Conservation (phyloP, 2,888 invertebrate species). For the Macrophya annulata region DNA sequence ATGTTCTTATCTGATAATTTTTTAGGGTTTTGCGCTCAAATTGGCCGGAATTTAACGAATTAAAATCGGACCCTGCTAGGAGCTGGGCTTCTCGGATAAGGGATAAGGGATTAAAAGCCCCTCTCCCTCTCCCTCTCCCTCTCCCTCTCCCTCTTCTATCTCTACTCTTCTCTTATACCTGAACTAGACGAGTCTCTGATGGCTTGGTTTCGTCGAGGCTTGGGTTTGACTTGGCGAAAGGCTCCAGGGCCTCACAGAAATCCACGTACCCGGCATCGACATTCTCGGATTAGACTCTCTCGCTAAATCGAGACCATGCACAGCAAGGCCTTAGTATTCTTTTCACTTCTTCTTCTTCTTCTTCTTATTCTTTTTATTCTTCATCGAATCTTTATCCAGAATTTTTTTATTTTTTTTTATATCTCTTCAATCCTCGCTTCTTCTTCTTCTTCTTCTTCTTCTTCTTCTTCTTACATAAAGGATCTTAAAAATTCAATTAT, state of each 20-base stretch:
- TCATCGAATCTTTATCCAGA: neutral
- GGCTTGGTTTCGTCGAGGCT: neutral
- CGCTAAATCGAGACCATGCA: neutral
- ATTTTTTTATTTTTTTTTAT: neutral
- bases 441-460: neutral
- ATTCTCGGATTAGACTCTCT: conserved; percentile 12
- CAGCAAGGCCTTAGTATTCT: neutral
- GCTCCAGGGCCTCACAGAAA: neutral
- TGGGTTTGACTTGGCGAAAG: neutral
- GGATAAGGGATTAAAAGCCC: conserved; percentile 51
- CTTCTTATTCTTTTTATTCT: neutral
- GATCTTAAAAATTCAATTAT: neutral
- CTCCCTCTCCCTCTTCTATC: too few species aligned
- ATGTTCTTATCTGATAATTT: conserved; percentile 56
- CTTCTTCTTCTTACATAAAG: neutral
- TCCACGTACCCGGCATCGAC: neutral
- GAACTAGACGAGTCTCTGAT: conserved; percentile 25
- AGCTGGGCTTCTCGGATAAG: conserved; percentile 27
- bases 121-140: neutral
- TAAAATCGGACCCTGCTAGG: conserved; percentile 51
- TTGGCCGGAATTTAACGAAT: conserved; percentile 58
- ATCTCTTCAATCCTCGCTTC: neutral
- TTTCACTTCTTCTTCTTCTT: neutral
- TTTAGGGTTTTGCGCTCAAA: conserved; percentile 59
- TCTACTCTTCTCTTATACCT: too few species aligned